Conservation (phyloP, 2,888 invertebrate species). For the Apodemia mormo region DNA sequence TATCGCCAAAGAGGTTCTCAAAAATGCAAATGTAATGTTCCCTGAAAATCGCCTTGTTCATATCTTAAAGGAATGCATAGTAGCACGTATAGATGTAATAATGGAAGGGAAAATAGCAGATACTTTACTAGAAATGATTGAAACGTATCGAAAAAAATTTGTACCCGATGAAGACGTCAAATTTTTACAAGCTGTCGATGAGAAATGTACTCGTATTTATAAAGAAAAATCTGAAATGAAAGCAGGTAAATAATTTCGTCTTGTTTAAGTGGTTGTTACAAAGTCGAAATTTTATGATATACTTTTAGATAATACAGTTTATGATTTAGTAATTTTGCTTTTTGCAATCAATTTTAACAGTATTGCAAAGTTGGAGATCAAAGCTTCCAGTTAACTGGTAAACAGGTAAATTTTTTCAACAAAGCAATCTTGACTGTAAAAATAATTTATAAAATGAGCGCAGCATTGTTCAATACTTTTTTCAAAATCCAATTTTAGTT, state of each 20-base stretch:
- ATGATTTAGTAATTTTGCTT: no score
- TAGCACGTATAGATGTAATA: constrained; percentile 39
- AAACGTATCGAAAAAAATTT: constrained; percentile 36
- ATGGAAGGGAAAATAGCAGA: constrained; percentile 31
- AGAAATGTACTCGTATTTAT: constrained; percentile 28
- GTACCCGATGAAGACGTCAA: constrained; percentile 23
- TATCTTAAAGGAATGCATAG: constrained; percentile 37
- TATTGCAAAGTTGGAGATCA: no score
- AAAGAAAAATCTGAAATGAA: constrained; percentile 11
- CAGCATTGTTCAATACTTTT: no score
- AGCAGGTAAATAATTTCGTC: constrained; percentile 31
- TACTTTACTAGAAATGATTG: constrained; percentile 25
- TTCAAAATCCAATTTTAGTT: no score
- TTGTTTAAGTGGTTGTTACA: not conserved
- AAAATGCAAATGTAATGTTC: not conserved
- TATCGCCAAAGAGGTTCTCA: constrained; percentile 28
- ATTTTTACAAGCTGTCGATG: constrained; percentile 30
- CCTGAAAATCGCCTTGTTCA: not conserved
- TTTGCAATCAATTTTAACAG: no score
- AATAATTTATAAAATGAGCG: no score
- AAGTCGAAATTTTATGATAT: no score
- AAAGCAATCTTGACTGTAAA: no score
- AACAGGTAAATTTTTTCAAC: no score
- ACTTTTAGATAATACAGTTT: no score
- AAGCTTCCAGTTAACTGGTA: no score